These are phyloP conservation scores for Corythoichthys haematopterus DNA, from an alignment of 2,113 vertebrate genomes.

Conservation along the genomic window DNA sequence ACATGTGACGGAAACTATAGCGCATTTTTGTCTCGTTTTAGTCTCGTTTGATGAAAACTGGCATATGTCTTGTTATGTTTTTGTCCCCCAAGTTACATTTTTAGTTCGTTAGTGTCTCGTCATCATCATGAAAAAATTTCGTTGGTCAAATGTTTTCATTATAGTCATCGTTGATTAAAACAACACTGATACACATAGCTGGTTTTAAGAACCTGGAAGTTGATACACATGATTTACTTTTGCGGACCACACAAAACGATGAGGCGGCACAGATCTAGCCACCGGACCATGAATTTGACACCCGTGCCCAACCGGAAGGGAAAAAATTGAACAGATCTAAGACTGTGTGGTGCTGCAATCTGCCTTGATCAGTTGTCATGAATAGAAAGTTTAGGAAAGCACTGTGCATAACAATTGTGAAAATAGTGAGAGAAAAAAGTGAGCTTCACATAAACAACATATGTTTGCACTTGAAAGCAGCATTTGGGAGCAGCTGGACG, in stretches of 20 bases:
- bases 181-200: too few species aligned
- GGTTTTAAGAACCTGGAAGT: neutral
- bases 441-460: neutral
- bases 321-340: neutral
- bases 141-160: too few species aligned
- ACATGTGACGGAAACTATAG: too few species aligned
- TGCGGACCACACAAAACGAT: neutral
- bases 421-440: neutral
- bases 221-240: neutral
- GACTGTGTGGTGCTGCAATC: neutral
- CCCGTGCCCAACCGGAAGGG: neutral
- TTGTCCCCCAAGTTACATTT: too few species aligned
- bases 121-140: too few species aligned
- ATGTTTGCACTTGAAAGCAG: neutral
- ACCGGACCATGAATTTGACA: neutral
- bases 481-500: constrained; percentile 1
- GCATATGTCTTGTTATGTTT: too few species aligned
- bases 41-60: too few species aligned
- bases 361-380: neutral
- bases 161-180: too few species aligned
- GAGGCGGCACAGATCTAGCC: neutral
- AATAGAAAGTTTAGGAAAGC: neutral
- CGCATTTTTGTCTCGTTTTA: too few species aligned
- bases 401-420: neutral
- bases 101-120: too few species aligned